Evolutionary conservation across 2,888 invertebrate genomes (phyloP).

Genomic region (Drepanosiphum platanoidis): DNA sequence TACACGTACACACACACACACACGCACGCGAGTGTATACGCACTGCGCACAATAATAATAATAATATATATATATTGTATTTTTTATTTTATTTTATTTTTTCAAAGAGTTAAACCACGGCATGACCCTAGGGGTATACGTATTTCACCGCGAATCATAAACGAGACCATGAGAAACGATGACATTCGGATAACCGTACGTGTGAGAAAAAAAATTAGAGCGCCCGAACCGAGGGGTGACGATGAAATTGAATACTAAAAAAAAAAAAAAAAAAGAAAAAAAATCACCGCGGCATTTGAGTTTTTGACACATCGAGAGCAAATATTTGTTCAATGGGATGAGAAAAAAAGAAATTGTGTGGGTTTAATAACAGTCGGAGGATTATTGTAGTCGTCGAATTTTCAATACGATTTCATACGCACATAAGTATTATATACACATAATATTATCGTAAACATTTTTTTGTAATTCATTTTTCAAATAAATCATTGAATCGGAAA

Average conservation of each 20-base stretch:
- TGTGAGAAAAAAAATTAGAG: slow-evolving; percentile 58
- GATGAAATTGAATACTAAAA: slow-evolving; percentile 31
- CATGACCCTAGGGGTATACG: slow-evolving; percentile 34
- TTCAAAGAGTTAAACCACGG: slow-evolving; percentile 55
- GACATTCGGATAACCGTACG: slow-evolving; percentile 28
- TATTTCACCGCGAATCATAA: slow-evolving; percentile 20
- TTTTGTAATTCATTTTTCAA: slow-evolving; percentile 39
- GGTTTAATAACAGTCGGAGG: slow-evolving; percentile 30
- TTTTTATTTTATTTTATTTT: slow-evolving; percentile 21
- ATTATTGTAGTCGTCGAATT: slow-evolving; percentile 28
- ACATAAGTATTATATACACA: background rate
- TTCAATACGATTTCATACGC: slow-evolving; percentile 4
- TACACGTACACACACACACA: background rate
- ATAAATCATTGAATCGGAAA: slow-evolving; percentile 52
- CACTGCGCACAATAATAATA: background rate
- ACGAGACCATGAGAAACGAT: slow-evolving; percentile 60
- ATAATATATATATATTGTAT: background rate
- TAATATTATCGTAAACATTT: background rate
- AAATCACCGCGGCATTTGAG: slow-evolving; percentile 8
- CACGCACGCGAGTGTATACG: background rate
- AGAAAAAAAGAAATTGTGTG: slow-evolving; percentile 36
- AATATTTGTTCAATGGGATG: slow-evolving; percentile 56
- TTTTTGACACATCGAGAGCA: slow-evolving; percentile 55
- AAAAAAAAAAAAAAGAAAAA: background rate
- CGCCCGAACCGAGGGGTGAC: slow-evolving; percentile 49